Conservation (phyloP, 2,888 invertebrate species). For the Nomada fabriciana region DNA sequence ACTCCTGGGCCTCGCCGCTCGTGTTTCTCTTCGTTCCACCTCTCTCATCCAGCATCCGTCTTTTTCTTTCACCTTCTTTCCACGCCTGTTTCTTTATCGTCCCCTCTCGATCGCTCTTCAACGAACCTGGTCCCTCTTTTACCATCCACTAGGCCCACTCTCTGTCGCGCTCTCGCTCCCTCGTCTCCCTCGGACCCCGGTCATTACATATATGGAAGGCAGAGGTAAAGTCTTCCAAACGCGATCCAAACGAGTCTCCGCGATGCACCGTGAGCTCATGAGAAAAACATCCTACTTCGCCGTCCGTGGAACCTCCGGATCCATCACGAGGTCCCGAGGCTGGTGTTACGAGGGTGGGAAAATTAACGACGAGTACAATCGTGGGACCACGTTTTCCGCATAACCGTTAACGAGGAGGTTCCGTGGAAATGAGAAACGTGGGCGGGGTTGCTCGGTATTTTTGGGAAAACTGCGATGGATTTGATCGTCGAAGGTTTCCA, state of each 20-base stretch:
- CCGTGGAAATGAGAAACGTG: background rate
- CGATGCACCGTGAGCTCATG: slow-evolving; percentile 67
- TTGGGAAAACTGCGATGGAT: background rate
- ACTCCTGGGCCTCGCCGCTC: slow-evolving; percentile 67
- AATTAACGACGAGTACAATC: slow-evolving; percentile 40
- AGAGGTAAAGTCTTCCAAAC: slow-evolving; percentile 75
- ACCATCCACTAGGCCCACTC: slow-evolving; percentile 15
- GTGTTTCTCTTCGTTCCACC: slow-evolving; percentile 50
- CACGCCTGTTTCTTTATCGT: slow-evolving; percentile 35
- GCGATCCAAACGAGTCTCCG: slow-evolving; percentile 71
- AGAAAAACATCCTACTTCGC: slow-evolving; percentile 69
- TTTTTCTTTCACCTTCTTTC: slow-evolving; percentile 55
- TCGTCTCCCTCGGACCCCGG: slow-evolving; percentile 61
- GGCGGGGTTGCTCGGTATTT: slow-evolving; percentile 3
- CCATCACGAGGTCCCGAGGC: slow-evolving; percentile 25
- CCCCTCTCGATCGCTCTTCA: slow-evolving; percentile 39
- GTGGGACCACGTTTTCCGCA: slow-evolving; percentile 36
- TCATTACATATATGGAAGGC: slow-evolving; percentile 80
- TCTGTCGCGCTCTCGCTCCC: slow-evolving; percentile 7
- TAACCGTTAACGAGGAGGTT: background rate
- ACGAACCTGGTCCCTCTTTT: slow-evolving; percentile 4
- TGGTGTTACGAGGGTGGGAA: slow-evolving; percentile 41
- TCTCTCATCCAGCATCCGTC: slow-evolving; percentile 2
- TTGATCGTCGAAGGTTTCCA: background rate
- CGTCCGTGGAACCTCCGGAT: slow-evolving; percentile 31